Evolutionary conservation across 2,888 invertebrate species (phyloP).

Genomic region (Zaprionus lineosus): DNA sequence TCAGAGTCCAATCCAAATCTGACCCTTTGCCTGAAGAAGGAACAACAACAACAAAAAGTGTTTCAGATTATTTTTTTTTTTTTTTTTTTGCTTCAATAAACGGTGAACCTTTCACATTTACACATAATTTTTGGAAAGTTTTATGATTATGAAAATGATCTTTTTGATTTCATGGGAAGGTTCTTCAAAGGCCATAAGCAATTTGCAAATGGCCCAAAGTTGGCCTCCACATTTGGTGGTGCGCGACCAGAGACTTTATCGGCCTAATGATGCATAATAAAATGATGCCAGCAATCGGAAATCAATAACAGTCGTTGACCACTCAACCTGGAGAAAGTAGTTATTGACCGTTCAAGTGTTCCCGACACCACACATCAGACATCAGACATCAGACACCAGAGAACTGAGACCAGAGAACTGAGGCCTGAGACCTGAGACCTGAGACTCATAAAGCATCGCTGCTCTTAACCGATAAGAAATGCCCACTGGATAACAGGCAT

Average conservation of each 20-base stretch:
- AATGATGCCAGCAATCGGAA: constrained; percentile 68
- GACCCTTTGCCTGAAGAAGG: too few relatives aligned
- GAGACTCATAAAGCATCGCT: too few relatives aligned
- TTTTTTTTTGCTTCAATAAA: constrained; percentile 12
- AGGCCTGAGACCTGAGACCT: too few relatives aligned
- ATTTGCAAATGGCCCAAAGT: constrained; percentile 61
- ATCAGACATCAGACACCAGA: constrained; percentile 8
- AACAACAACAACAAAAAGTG: neutral
- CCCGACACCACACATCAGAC: constrained; percentile 34
- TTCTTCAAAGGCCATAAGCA: constrained; percentile 50
- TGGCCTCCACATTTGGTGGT: constrained; percentile 32
- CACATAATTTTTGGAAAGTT: constrained; percentile 67
- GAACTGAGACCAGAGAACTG: too few relatives aligned
- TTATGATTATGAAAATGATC: constrained; percentile 54
- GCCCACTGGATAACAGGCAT: constrained; percentile 39
- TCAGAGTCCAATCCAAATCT: too few relatives aligned
- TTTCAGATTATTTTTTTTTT: constrained; percentile 21
- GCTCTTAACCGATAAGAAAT: constrained; percentile 61
- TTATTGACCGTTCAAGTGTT: constrained; percentile 66
- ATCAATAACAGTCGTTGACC: constrained; percentile 67
- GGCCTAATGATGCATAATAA: constrained; percentile 69
- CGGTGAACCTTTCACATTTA: constrained; percentile 69
- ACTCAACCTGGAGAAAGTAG: constrained; percentile 65
- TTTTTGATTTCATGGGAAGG: constrained; percentile 34
- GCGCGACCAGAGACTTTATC: constrained; percentile 45